Evolutionary conservation across 2,888 invertebrate genomes (phyloP), one percentile per base, ranked within the genome.

Genomic region (Xestia rhomboidea): DNA sequence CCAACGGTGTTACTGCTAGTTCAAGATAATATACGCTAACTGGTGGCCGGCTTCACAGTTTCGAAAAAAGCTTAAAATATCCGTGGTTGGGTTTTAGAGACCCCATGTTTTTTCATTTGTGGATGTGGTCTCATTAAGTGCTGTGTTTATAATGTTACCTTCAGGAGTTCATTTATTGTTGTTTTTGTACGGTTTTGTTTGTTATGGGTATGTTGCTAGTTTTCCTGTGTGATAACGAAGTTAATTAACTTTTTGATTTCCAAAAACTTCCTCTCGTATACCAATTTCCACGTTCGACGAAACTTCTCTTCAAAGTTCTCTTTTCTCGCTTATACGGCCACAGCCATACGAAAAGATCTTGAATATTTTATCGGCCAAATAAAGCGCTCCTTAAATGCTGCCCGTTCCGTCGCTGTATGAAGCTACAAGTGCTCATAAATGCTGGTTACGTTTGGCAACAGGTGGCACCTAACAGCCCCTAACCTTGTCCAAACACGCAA

Each of bases 21-120:
- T 89, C 90, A 91, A 93, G 94, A 95, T 95, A 95, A 95, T 93
- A 94, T 94, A 91, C 91, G 93, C 91, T 90, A 90, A 93, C 91
- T 89, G 93, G 92, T 94, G 94, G 95, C 92, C 92, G 95, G 92
- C 89, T 93, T 89, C 85, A 79, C 85, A 86, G 85, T 81, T 74
- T 64, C 72, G 77, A 82, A 87, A 87, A 88, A 79, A 81, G 41
- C 77, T 79, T 87, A 78, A 88, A 86, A 68, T 18, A 41, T 49
- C 67, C 44, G 80, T 82, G 85, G 85, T 88, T 87, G 77, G 73
- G 76, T 83, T 88, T 81, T 83, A 76, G 66, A 70, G 77, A 64
- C 79, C 84, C 84, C 81, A 76, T 88, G 24, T 78, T 85, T 87
- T 79, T 89, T 90, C 88, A 85, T 88, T 88, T 85, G 86, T 89